A percentile compares a stretch with the other conserved stretches of the same genome.
These are phyloP conservation scores for Tetranychus cinnabarinus DNA, from an alignment of 1,140 invertebrate genomes.

Conservation along the genomic window DNA sequence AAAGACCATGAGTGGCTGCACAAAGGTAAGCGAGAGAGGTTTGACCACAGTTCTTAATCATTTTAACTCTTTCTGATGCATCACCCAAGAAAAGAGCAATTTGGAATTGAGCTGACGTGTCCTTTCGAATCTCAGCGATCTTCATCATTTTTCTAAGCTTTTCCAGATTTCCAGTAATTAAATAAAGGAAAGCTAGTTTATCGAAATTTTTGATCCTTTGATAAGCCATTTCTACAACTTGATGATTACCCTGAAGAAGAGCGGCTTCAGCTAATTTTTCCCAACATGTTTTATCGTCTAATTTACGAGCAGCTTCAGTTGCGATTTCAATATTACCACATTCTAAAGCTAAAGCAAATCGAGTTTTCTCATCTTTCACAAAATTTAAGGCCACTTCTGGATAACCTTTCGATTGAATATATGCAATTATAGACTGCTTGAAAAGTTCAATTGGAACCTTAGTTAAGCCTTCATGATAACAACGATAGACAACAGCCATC, in stretches of 20 bases:
- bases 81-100: constrained; percentile 78
- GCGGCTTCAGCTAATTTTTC: constrained; percentile 86
- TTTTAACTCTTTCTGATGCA: constrained; percentile 61
- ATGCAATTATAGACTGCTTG: constrained; percentile 95
- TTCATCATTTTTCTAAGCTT: constrained; percentile 98
- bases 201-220: constrained; percentile 98
- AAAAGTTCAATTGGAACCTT: constrained; percentile 93
- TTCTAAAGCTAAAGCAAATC: constrained; percentile 83
- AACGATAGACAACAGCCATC: constrained; percentile 77
- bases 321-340: constrained; percentile 86
- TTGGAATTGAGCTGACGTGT: constrained; percentile 87
- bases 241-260: constrained; percentile 77
- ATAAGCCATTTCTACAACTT: constrained; percentile 95
- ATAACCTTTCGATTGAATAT: constrained; percentile 97
- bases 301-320: constrained; percentile 64
- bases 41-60: constrained; percentile 36
- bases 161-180: constrained; percentile 94
- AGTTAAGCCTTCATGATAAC: constrained; percentile 89
- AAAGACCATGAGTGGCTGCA: constrained; percentile 72
- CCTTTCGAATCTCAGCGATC: constrained; percentile 86
- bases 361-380: constrained; percentile 95
- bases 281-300: constrained; percentile 90
- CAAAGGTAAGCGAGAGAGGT: constrained; percentile 68
- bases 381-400: constrained; percentile 97
- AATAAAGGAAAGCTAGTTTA: constrained; percentile 88